Evolutionary conservation across 2,888 invertebrate species (phyloP), one percentile per base, ranked within the genome.

Genomic region (Terebella lapidaria): DNA sequence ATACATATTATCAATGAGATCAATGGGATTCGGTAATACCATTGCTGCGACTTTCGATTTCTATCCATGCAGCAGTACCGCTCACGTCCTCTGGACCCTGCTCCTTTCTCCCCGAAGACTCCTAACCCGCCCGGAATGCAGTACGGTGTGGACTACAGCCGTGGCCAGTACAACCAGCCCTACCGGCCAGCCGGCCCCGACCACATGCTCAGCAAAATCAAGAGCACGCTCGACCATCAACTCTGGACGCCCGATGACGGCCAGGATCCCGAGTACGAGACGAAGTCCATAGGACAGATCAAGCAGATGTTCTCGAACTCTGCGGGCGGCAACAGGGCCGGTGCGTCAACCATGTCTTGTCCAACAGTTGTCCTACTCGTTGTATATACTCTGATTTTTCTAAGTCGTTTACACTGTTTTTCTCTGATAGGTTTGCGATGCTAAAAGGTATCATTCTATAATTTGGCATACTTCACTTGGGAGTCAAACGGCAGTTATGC

Each of bases 21-120:
- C n/a, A n/a, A n/a, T n/a, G n/a, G n/a, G n/a, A n/a, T n/a, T n/a
- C n/a, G n/a, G n/a, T n/a, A n/a, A n/a, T n/a, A n/a, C n/a, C n/a
- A n/a, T n/a, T n/a, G n/a, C n/a, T n/a, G n/a, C n/a, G n/a, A n/a
- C n/a, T n/a, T n/a, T n/a, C n/a, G n/a, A n/a, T n/a, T n/a, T n/a
- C n/a, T n/a, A n/a, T n/a, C n/a, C n/a, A n/a, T n/a, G n/a, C n/a
- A n/a, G 42, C 42, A 35, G 42, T 53, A 27, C 53, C 53, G 53
- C 10, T 27, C 53, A 26, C 53, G 53, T 10, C 53, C 53, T 15
- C 22, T 53, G 53, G 53, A 53, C 26, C 29, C 53, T 10, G 27
- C 53, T 15, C 26, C 53, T 22, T 49, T 49, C 49, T n/a, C 18
- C 49, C 49, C 49, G 5, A 49, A 49, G 49, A 49, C 42, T 35